Evolutionary conservation across 2,113 vertebrate species (phyloP), one percentile per base, ranked within the genome.

Genomic region (Gasterosteus aculeatus): DNA sequence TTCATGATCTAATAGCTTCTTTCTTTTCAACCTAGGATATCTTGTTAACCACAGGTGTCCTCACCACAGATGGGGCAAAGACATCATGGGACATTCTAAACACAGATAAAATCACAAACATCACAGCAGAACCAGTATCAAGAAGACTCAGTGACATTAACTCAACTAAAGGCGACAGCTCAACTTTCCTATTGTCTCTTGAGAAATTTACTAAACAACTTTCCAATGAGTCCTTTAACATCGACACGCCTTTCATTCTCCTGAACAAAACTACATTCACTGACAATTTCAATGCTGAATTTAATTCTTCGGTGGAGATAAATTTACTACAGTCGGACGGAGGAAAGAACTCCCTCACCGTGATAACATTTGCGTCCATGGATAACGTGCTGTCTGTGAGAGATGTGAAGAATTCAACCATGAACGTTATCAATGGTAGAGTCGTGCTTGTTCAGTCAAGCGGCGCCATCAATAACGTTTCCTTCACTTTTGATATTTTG

Each of bases 401-500:
- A 46, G 29, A 22, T 11, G 42, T 44, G 6, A 14, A 2, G 2
- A 73, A 85, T 46, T 47, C n/a, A 10, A 42, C 82, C 0, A 42
- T 31, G 0, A 47, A 0, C 0, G 2, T 39, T 18, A 94, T 95
- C 31, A 95, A 95, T 0, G 93, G 94, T 7, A 92, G 93, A 65
- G 91, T 97, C 2, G 70, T 93, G 2, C 88, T 92, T 19, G 84
- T 95, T 68, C 77, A 81, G 12, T 86, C 96, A 59, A 90, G 57
- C 0, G 84, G 80, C 73, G 72, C 16, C 2, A 53, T 92, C 60
- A 49, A 63, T 0, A 7, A 90, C 15, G 46, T 96, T 38, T 11
- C 92, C 0, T 83, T 96, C 54, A 90, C 80, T 1, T 96, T 96
- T 1, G 89, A 93, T 39, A 78, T 93, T 58, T 61, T 92, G 35